A percentile compares a stretch with the other conserved stretches of the same genome.
Conservation (phyloP, 1,140 invertebrate genomes). For the Laupala kohalensis region DNA sequence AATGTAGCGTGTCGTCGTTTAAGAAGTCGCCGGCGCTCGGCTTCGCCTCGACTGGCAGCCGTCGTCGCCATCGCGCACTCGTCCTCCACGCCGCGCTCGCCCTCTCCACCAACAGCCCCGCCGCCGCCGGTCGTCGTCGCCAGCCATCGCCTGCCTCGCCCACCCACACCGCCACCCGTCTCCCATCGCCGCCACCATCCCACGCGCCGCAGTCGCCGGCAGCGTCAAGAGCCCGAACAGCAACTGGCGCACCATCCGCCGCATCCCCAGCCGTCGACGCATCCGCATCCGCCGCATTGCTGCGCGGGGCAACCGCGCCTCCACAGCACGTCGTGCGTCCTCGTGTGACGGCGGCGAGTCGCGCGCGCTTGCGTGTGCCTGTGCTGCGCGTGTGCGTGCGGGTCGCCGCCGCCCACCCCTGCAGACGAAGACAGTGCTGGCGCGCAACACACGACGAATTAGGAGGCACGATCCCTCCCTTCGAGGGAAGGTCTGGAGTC, state of each 20-base stretch:
- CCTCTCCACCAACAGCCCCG: not conserved
- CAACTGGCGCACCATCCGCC: not conserved
- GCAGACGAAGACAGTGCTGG: no score
- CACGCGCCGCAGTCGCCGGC: not conserved
- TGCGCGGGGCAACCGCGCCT: conserved; percentile 28
- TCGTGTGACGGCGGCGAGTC: conserved; percentile 15
- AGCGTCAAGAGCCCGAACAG: no score
- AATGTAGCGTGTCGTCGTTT: not conserved
- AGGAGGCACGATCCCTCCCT: no score
- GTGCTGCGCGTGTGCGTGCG: not conserved
- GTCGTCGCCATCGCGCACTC: no score
- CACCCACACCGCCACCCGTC: conserved; percentile 20
- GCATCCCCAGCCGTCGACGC: conserved; percentile 17
- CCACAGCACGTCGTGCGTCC: conserved; percentile 24
- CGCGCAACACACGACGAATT: no score
- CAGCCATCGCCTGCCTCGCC: conserved; percentile 2
- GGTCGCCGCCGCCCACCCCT: not conserved
- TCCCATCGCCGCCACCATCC: not conserved
- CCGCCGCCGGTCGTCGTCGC: not conserved
- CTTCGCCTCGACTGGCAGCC: no score
- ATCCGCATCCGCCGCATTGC: conserved; percentile 28
- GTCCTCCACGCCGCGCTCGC: conserved; percentile 18
- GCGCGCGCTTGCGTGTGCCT: not conserved
- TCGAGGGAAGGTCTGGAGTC: no score
- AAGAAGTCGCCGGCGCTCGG: conserved; percentile 24